Base-by-base conservation (phyloP, 2,888 invertebrate genomes). In the Hirudinaria manillensis region DNA sequence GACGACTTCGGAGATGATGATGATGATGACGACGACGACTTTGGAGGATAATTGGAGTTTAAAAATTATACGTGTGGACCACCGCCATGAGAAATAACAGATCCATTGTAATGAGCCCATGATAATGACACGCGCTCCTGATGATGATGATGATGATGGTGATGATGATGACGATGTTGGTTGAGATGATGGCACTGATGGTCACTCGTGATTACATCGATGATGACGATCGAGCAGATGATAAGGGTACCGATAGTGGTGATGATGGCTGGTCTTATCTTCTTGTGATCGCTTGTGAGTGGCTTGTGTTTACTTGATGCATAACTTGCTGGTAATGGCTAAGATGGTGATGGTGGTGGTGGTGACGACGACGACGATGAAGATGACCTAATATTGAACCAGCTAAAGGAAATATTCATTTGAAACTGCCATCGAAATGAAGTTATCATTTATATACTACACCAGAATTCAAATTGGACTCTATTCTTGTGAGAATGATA, bases 401-500 rank as follows among this genome's bases (percentile, higher is more conserved):
- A 38, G 38, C 38, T 38, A 38, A 38, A 6, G 4, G 10, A 38
- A 38, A 6, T 6, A 6, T 38, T 38, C 38, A 6, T 38, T 10
- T 10, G 3, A 38, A 38, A 3, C 38, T 6, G 10, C 3, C 38
- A 6, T 10, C 3, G 4, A 38, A 38, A 38, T 10, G 38, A 10
- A 38, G 38, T 6, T 10, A 38, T 38, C 38, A 6, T 38, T 38
- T 10, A 10, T 6, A 38, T 10, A 38, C 3, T 10, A 10, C 10
- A 38, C 38, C 4, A 38, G 10, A 6, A 38, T 38, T 38, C 38
- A 38, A 3, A 38, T 6, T 38, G 38, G 38, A 38, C n/a, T n/a
- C n/a, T n/a, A n/a, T n/a, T n/a, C n/a, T n/a, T n/a, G n/a, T 68
- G 68, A 68, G 27, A 34, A 70, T 70, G 70, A 70, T 70, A 36